phyloP scores from a whole-genome alignment of 2,888 invertebrate genomes.

The Hypercompe scribonia region DNA sequence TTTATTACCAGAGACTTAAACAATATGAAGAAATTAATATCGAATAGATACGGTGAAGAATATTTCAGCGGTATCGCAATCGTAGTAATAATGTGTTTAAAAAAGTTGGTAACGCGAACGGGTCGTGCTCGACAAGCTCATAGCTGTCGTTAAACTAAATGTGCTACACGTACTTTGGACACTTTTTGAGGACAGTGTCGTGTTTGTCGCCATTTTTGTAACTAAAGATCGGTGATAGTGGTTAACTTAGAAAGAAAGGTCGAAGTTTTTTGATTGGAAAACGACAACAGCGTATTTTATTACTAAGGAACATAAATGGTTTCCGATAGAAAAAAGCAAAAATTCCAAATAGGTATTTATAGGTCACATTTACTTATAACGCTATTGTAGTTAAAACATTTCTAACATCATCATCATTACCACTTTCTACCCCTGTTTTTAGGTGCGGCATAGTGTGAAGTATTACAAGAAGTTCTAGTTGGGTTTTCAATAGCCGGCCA shows the following conservation, averaged over 20 bases:
- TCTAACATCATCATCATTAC: background rate
- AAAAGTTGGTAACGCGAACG: constrained; percentile 40
- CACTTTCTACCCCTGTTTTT: background rate
- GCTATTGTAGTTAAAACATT: background rate
- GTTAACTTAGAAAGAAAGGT: constrained; percentile 1
- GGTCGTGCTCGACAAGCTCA: constrained; percentile 25
- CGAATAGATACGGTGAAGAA: constrained; percentile 21
- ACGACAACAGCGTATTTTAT: background rate
- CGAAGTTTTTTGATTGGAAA: constrained; percentile 4
- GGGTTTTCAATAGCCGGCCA: too few species aligned
- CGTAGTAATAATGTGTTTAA: constrained; percentile 39
- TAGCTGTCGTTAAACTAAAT: constrained; percentile 28
- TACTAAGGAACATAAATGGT: background rate
- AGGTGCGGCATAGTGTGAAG: too few species aligned
- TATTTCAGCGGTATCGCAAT: constrained; percentile 28
- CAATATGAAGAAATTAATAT: constrained; percentile 13
- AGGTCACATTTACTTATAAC: background rate
- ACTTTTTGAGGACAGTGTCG: constrained; percentile 6
- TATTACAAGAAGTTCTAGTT: too few species aligned
- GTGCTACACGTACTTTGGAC: constrained; percentile 22
- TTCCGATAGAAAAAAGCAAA: background rate
- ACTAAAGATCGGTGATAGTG: constrained; percentile 10
- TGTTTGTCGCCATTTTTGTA: constrained; percentile 8
- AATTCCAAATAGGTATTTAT: background rate
- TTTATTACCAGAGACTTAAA: background rate